These are phyloP conservation scores for Drosophila birchii DNA, from an alignment of 2,888 invertebrate species.

Conservation along the genomic window DNA sequence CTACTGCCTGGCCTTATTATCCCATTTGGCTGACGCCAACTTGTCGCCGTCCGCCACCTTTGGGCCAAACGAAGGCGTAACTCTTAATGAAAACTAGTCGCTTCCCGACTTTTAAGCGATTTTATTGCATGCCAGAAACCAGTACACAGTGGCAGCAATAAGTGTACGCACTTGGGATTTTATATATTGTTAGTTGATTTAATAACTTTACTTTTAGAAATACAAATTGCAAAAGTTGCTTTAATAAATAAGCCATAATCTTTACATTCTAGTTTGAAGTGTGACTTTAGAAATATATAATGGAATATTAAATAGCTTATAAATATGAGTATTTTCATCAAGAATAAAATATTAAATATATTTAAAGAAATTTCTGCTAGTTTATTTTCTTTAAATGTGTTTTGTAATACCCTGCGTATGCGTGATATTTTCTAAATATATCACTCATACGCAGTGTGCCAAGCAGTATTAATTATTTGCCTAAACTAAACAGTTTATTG, in stretches of 20 bases:
- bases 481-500: neutral
- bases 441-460: neutral
- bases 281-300: neutral
- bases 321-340: neutral
- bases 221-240: neutral
- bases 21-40: constrained; percentile 69
- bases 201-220: neutral
- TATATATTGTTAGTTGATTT: no score
- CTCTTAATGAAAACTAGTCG: constrained; percentile 72
- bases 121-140: constrained; percentile 51
- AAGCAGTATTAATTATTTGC: neutral
- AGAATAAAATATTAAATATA: neutral
- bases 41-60: constrained; percentile 63
- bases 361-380: neutral
- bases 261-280: neutral
- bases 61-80: constrained; percentile 59
- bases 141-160: constrained; percentile 11
- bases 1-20: constrained; percentile 62
- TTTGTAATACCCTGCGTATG: constrained; percentile 4
- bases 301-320: neutral
- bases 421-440: neutral
- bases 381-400: neutral
- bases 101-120: constrained; percentile 55
- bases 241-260: neutral
- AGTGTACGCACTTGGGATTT: neutral